Evolutionary conservation across 2,797 vertebrate genomes (phyloP).

Genomic region (Dryobates pubescens): DNA sequence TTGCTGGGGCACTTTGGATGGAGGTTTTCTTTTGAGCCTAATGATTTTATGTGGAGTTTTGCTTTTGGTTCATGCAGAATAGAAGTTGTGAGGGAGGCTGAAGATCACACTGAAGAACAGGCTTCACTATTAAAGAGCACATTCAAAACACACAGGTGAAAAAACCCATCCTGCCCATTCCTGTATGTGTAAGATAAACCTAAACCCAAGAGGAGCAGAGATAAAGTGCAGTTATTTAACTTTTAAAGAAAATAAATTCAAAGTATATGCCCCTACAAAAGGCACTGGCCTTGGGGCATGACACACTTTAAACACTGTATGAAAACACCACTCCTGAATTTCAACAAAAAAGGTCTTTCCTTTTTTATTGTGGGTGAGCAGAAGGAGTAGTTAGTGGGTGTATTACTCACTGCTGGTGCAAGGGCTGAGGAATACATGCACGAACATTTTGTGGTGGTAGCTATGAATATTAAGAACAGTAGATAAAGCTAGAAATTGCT

Average conservation of each 20-base stretch:
- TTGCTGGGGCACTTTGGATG: neutral
- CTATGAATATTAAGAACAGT: neutral
- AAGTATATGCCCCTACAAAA: neutral
- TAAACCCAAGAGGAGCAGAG: neutral
- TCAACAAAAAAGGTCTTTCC: neutral
- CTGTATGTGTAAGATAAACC: neutral
- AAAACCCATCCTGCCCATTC: fast-evolving
- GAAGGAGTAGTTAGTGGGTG: neutral
- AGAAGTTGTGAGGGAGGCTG: neutral
- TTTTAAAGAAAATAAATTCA: neutral
- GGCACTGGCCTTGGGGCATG: neutral
- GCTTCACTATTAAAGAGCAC: neutral
- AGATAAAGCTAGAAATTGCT: neutral
- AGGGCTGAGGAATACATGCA: neutral
- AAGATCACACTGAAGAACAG: neutral
- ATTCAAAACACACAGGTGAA: neutral
- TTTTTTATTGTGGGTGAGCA: neutral
- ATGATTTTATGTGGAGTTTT: neutral
- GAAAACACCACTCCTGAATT: constrained; percentile 37
- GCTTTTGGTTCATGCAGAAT: neutral
- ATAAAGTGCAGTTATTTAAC: neutral
- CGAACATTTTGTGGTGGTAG: neutral
- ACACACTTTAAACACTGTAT: neutral
- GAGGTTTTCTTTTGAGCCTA: neutral
- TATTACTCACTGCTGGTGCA: constrained; percentile 13